Base-by-base conservation (phyloP, 2,797 vertebrate genomes). In the Catostomus latipinnis region DNA sequence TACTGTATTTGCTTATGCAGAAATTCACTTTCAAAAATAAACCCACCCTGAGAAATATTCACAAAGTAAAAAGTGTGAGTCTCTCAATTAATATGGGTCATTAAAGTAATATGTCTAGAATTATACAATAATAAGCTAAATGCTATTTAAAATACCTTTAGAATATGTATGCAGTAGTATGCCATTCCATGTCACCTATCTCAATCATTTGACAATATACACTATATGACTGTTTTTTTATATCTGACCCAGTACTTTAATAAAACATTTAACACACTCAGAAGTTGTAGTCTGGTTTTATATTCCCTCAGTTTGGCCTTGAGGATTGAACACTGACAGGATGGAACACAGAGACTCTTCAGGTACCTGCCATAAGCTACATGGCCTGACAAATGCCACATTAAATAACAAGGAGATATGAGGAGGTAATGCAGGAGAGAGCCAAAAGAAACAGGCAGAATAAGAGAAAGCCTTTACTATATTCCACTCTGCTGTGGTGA, bases 301-400 rank as follows among this genome's bases (percentile, higher is more conserved):
- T 13, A 4, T 61, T 69, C 9, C 46, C 45, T 58, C 46, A 16
- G 46, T 22, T n/a, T 49, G 10, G 1, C 54, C 16, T 1, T 43
- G 66, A 71, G 80, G 54, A 63, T 81, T 81, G 49, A 56, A 61
- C 69, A 76, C 78, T 61, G 81, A 82, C 81, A 78, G 74, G 49
- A 74, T 53, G 13, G 56, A 74, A 77, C 76, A 74, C 70, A 76
- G 74, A 71, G 67, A 81, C 77, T 80, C 81, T 63, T 77, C 74
- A 84, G 82, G 85, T 84, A 78, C 46, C 78, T 70, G 83, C 81
- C 81, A 76, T 60, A 52, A 49, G 56, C 60, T 61, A 71, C 52
- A 67, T 62, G 16, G 13, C 54, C 76, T 52, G 54, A 79, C 71
- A 74, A 81, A 71, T 71, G 52, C 73, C 22, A 71, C 67, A 76